Evolutionary conservation across 2,888 invertebrate species (phyloP), one percentile per base, ranked within the genome.

Genomic region (Perithous albicinctus): DNA sequence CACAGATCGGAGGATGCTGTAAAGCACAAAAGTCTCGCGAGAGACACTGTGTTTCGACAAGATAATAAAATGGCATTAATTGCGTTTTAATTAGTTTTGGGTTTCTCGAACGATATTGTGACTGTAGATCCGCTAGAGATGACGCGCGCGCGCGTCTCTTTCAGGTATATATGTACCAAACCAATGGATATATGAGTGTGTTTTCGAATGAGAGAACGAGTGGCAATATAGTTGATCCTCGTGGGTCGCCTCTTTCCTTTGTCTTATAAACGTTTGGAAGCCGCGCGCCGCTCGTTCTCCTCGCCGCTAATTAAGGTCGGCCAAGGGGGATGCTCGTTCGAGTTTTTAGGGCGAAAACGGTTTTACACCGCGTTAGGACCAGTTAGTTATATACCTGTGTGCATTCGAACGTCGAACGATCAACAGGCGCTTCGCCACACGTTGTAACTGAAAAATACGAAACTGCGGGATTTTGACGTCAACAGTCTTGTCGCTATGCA

Each of bases 311-410:
- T 85, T 85, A 85, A 84, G 84, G 85, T 83, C 79, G 78, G 63
- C 43, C 18, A 64, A 80, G 78, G 80, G 80, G 81, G 85, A 77
- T 66, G 69, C 67, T 79, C 82, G 82, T 78, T 85, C 46, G 84
- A 80, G 84, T 82, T 86, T 84, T 86, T 84, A 84, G 84, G 85
- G 83, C 85, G 84, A 77, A 84, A 83, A 88, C 80, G 84, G 82
- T 88, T 87, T 87, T 88, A 87, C 85, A 87, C 74, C 81, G 79
- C 84, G 83, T 88, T 85, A 85, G 83, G 85, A 86, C 78, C 85
- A 87, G 86, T 87, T 88, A 86, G 83, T 80, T 78, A 82, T 78
- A 82, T 82, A 78, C 72, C 74, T 75, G 74, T 76, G 69, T 26
- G n/a, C n/a, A n/a, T 70, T 1, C 54, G n/a, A 26, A 18, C 56